A percentile compares a stretch with the other conserved stretches of the same genome.
Conservation (phyloP, 2,113 vertebrate species). For the Hystrix brachyura region DNA sequence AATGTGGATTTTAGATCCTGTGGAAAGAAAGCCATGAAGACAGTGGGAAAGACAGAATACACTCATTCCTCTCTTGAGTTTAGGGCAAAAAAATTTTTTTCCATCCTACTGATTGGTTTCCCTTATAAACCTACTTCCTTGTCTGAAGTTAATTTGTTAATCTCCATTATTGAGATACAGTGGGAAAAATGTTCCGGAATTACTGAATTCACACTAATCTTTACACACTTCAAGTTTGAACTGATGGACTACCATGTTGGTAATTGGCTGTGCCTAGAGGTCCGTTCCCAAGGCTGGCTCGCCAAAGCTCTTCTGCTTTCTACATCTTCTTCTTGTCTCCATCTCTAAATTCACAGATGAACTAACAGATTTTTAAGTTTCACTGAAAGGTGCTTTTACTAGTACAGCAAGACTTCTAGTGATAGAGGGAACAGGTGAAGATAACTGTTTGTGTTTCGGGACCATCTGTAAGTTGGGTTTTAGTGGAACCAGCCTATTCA, state of each 20-base stretch:
- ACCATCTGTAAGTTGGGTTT: not conserved
- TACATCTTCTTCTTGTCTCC: not conserved
- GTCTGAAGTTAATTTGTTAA: not conserved
- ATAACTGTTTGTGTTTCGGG: not conserved
- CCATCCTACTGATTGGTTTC: not conserved
- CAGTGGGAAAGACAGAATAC: not conserved
- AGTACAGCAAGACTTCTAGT: not conserved
- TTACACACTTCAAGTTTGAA: not conserved
- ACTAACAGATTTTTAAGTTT: not conserved
- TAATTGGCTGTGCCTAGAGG: not conserved
- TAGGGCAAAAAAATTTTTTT: not conserved
- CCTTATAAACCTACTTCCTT: not conserved
- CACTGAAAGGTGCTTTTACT: not conserved
- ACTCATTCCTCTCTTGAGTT: not conserved
- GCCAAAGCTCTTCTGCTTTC: not conserved
- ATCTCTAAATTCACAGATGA: not conserved
- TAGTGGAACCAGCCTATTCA: not conserved
- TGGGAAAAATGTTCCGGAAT: not conserved
- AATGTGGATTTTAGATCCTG: not conserved
- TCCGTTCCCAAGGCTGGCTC: not conserved
- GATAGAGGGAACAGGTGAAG: not conserved
- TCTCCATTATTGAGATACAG: not conserved
- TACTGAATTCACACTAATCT: not conserved
- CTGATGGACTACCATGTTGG: not conserved
- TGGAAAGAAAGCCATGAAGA: not conserved